These are phyloP conservation scores for Dynastes hyllus DNA, from an alignment of 2,888 invertebrate species.

Conservation along the genomic window DNA sequence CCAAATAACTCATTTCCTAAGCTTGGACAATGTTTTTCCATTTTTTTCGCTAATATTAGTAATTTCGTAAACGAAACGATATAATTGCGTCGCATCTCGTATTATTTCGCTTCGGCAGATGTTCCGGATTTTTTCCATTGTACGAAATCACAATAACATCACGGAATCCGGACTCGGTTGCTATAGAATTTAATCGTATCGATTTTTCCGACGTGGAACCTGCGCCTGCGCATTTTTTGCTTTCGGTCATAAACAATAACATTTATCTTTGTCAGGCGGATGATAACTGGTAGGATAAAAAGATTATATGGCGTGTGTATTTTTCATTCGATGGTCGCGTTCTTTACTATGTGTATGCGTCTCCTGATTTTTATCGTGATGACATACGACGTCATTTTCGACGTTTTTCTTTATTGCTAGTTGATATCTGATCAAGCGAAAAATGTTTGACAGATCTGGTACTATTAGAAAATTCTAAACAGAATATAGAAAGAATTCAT, in stretches of 20 bases:
- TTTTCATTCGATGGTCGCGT: conserved; percentile 13
- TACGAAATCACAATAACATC: background rate
- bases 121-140: background rate
- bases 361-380: conserved; percentile 11
- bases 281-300: conserved; percentile 40
- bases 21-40: background rate
- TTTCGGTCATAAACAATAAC: conserved; percentile 32
- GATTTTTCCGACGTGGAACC: conserved; percentile 28
- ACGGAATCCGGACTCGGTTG: conserved; percentile 6
- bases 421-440: background rate
- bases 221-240: conserved; percentile 22
- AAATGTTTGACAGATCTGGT: background rate
- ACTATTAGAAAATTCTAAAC: too few species aligned
- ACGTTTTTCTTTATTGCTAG: conserved; percentile 7
- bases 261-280: conserved; percentile 36
- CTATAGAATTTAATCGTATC: conserved; percentile 29
- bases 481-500: background rate
- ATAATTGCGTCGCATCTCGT: background rate
- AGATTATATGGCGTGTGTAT: conserved; percentile 25
- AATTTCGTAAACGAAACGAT: conserved; percentile 1
- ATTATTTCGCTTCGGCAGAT: background rate
- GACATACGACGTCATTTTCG: conserved; percentile 1
- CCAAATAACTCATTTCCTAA: conserved; percentile 5
- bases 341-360: background rate
- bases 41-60: background rate